phyloP scores from a whole-genome alignment of 2,113 vertebrate species.

The Lamprotornis superbus region DNA sequence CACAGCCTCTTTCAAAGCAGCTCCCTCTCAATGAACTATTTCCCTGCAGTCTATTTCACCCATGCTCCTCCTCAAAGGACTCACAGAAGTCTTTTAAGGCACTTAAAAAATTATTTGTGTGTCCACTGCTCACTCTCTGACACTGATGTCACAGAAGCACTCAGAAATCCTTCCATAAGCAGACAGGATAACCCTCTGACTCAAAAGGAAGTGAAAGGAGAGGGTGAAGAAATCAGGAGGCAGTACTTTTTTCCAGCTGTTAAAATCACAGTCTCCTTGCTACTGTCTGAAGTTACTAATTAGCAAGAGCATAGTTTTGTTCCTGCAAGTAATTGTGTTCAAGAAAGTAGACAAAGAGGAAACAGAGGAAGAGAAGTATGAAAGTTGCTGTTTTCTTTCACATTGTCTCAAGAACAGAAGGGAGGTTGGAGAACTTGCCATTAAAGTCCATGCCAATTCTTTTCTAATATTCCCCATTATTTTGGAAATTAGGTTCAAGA shows the following conservation, averaged over 20 bases:
- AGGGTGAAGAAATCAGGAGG: not conserved
- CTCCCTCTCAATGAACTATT: not conserved
- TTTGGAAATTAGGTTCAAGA: not conserved
- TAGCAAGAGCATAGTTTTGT: not conserved
- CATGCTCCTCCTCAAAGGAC: not conserved
- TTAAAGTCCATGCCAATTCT: not conserved
- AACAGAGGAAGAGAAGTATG: not conserved
- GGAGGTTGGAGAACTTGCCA: not conserved
- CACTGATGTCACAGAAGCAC: not conserved
- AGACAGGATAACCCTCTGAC: not conserved
- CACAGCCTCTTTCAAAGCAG: not conserved
- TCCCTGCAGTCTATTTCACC: not conserved
- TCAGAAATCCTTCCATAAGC: not conserved
- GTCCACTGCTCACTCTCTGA: not conserved
- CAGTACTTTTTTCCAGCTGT: not conserved
- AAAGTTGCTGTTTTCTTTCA: not conserved
- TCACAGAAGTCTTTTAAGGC: not conserved
- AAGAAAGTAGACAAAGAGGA: not conserved
- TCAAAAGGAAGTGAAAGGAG: not conserved
- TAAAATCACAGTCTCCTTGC: not conserved
- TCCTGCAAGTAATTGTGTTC: not conserved
- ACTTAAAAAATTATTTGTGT: not conserved
- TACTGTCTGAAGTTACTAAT: not conserved
- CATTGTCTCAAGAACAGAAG: not conserved
- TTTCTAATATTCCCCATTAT: not conserved